Evolutionary conservation across 2,888 invertebrate species (phyloP).

Genomic region (Apamea epomidion): DNA sequence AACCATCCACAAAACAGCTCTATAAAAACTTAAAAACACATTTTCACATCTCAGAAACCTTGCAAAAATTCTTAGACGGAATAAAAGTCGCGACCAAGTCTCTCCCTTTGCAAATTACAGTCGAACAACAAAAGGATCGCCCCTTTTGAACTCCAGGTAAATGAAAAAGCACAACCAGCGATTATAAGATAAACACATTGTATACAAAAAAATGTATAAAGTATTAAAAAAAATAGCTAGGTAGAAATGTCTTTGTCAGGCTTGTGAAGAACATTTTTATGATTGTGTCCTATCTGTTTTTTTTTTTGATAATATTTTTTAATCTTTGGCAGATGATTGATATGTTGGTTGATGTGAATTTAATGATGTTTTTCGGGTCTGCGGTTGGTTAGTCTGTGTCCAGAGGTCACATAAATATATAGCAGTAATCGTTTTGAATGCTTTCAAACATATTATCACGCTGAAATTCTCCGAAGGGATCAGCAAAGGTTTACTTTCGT

Average conservation of each 20-base stretch:
- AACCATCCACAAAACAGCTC: conserved; percentile 14
- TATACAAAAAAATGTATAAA: conserved; percentile 38
- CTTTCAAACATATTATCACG: no score
- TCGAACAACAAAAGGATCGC: conserved; percentile 45
- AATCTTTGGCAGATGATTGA: conserved; percentile 59
- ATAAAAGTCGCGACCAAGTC: conserved; percentile 28
- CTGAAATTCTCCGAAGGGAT: not conserved
- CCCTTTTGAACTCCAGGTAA: conserved; percentile 61
- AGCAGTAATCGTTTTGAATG: not conserved
- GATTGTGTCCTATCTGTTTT: conserved; percentile 33
- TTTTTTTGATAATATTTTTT: conserved; percentile 49
- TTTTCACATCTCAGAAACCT: conserved; percentile 24
- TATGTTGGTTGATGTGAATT: conserved; percentile 52
- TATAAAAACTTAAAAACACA: conserved; percentile 33
- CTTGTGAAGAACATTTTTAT: conserved; percentile 36
- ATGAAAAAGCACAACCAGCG: conserved; percentile 67
- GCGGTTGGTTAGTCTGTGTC: conserved; percentile 8
- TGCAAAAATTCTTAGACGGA: conserved; percentile 26
- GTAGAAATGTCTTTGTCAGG: conserved; percentile 38
- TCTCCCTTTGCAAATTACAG: conserved; percentile 52
- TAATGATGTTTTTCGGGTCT: conserved; percentile 36
- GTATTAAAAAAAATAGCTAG: conserved; percentile 38
- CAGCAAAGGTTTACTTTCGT: not conserved
- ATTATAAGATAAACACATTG: conserved; percentile 65
- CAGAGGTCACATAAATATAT: not conserved